Evolutionary conservation across 1,140 invertebrate species (phyloP), one percentile per base, ranked within the genome.

Genomic region (Oncopodura yosiiana): DNA sequence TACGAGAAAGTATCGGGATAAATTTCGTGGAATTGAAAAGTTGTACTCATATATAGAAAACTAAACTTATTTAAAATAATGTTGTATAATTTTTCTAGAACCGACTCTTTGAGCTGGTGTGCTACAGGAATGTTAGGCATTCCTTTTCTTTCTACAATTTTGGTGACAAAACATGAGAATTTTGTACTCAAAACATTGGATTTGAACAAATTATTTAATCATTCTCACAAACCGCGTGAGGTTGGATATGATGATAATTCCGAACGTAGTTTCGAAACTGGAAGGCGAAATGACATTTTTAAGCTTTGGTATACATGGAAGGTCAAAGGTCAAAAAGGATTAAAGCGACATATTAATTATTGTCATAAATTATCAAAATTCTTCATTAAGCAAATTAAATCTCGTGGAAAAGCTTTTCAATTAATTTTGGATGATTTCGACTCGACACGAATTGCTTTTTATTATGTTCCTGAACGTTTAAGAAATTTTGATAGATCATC

Each of bases 381-480:
- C n/a, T n/a, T n/a, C n/a, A n/a, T n/a, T n/a, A n/a, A n/a, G n/a
- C n/a, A n/a, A n/a, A n/a, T n/a, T n/a, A n/a, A n/a, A n/a, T n/a
- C n/a, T n/a, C n/a, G n/a, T n/a, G n/a, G n/a, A n/a, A n/a, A n/a
- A n/a, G n/a, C n/a, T n/a, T 41, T 43, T 37, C 9, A 37, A 29
- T 42, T 42, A 9, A 32, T 32, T 43, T 11, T 32, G 3, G 5
- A 12, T 2, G 19, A 42, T 23, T 41, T 16, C 19, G 29, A 37
- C 23, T 36, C 24, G 3, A 29, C 39, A 4, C 16, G 26, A 2
- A 27, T 51, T n/a, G 41, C 34, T 21, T 51, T 51, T 21, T 18
- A 34, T 24, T 51, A 41, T 37, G 34, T 51, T 19, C 49, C 49
- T 5, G 14, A 5, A 11, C n/a, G n/a, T n/a, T n/a, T n/a, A n/a